These are phyloP conservation scores for Netelia fuscicornis DNA, from an alignment of 2,888 invertebrate genomes.

Conservation along the genomic window DNA sequence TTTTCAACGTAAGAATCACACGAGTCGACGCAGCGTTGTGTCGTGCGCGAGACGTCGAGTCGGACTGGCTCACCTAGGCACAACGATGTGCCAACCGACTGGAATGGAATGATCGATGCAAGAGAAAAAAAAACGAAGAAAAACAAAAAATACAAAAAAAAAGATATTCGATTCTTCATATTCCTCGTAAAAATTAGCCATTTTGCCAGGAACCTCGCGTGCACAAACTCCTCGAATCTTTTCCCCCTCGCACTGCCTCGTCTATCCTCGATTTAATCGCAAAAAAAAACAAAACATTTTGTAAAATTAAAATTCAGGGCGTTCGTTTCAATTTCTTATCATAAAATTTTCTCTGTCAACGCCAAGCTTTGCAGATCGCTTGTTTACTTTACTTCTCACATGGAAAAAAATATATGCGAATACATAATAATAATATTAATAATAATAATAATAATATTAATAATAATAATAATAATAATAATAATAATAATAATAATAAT, in stretches of 20 bases:
- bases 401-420: no score
- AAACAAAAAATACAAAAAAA: constrained; percentile 22
- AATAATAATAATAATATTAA: no score
- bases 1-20: constrained; percentile 5
- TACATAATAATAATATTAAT: no score
- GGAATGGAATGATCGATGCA: constrained; percentile 70
- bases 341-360: constrained; percentile 10
- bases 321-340: constrained; percentile 23
- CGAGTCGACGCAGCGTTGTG: constrained; percentile 34
- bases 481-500: no score
- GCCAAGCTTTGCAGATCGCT: background rate
- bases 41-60: constrained; percentile 60
- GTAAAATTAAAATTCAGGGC: constrained; percentile 20
- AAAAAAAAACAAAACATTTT: background rate
- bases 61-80: constrained; percentile 64
- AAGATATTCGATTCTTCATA: constrained; percentile 15
- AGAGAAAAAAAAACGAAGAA: constrained; percentile 38
- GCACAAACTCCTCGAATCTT: constrained; percentile 33
- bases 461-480: no score
- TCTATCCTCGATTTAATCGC: constrained; percentile 27
- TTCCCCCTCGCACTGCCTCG: constrained; percentile 24
- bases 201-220: constrained; percentile 54
- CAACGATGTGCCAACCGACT: constrained; percentile 61
- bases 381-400: background rate
- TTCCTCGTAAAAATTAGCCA: constrained; percentile 58